Evolutionary conservation across 2,113 vertebrate species (phyloP).

Genomic region (Atherinomorus stipes): DNA sequence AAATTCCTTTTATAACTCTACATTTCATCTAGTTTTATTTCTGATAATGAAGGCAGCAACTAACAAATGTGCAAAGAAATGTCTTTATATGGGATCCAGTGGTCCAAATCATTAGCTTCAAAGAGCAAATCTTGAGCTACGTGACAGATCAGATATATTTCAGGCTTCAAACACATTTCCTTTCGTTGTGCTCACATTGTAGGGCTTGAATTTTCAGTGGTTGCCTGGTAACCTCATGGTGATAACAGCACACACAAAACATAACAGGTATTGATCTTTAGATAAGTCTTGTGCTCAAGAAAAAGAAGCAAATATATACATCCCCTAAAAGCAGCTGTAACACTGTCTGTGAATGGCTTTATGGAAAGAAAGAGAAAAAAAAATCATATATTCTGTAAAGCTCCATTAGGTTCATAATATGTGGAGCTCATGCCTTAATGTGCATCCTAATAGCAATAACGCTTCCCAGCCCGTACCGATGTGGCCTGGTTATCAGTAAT

Average conservation of each 20-base stretch:
- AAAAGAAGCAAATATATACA: background rate
- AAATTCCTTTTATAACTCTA: background rate
- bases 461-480: conserved; percentile 46
- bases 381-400: conserved; percentile 44
- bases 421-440: conserved; percentile 62
- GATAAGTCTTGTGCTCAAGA: background rate
- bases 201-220: background rate
- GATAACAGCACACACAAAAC: background rate
- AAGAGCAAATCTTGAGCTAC: background rate
- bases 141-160: background rate
- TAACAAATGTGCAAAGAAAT: background rate
- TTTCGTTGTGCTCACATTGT: background rate
- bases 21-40: background rate
- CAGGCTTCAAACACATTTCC: background rate
- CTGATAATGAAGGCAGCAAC: background rate
- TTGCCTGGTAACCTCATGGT: background rate
- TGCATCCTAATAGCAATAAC: conserved; percentile 64
- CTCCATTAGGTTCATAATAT: conserved; percentile 65
- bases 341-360: conserved; percentile 22
- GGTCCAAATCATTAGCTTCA: background rate
- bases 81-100: background rate
- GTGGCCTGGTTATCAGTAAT: conserved; percentile 61
- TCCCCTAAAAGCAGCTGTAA: conserved; percentile 23
- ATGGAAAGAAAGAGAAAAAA: conserved; percentile 9
- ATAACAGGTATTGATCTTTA: background rate